Evolutionary conservation across 2,888 invertebrate species (phyloP).

Genomic region (Clusia tigrina): DNA sequence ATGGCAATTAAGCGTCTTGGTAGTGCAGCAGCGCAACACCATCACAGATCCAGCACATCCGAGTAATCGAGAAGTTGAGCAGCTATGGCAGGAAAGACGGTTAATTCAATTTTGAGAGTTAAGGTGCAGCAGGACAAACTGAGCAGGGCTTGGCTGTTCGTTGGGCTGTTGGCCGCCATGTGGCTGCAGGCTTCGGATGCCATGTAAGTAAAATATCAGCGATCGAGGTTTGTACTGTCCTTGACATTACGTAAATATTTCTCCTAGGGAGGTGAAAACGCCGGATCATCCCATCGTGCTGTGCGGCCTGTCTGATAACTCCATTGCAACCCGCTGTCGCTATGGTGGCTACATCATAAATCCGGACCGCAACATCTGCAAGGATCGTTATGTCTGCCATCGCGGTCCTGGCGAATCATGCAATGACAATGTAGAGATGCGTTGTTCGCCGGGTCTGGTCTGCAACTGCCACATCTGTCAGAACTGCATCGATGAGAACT

Average conservation of each 20-base stretch:
- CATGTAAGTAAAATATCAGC: conserved; percentile 4
- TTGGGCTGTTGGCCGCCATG: not conserved
- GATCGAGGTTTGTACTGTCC: not conserved
- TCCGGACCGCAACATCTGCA: conserved; percentile 29
- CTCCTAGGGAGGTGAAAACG: not conserved
- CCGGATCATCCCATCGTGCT: not conserved
- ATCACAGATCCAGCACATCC: not conserved
- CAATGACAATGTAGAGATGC: conserved; percentile 26
- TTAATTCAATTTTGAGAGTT: not conserved
- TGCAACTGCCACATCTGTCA: conserved; percentile 29
- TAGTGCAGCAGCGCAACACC: not conserved
- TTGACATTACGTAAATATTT: not conserved
- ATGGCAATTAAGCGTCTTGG: conserved; percentile 7
- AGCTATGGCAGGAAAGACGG: not conserved
- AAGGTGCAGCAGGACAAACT: not conserved
- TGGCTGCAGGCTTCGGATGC: not conserved
- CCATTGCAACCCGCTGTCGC: not conserved
- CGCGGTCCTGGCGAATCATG: conserved; percentile 27
- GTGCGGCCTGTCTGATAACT: not conserved
- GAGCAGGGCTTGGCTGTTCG: not conserved
- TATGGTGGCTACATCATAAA: conserved; percentile 33
- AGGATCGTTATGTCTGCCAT: conserved; percentile 32
- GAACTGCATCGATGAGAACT: conserved; percentile 28
- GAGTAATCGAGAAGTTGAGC: not conserved
- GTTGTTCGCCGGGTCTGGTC: not conserved